phyloP scores from a whole-genome alignment of 2,113 vertebrate genomes.

The Lophura nycthemera region DNA sequence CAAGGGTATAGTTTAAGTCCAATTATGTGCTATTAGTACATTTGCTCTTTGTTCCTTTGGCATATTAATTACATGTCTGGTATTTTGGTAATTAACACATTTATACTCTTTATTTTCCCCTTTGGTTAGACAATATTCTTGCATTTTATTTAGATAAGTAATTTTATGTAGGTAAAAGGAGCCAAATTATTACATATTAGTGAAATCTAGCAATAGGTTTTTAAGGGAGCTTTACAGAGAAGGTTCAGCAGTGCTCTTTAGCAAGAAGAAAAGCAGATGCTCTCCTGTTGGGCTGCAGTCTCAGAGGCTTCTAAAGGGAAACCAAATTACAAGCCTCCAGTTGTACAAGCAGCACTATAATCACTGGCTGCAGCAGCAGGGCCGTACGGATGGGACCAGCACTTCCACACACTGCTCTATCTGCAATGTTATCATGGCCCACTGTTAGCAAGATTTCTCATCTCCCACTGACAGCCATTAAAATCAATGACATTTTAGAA shows the following conservation, averaged over 20 bases:
- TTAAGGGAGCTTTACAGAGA: neutral
- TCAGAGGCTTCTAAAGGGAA: neutral
- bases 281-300: neutral
- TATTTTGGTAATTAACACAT: constrained; percentile 78
- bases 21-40: constrained; percentile 74
- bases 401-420: neutral
- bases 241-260: neutral
- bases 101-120: constrained; percentile 63
- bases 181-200: constrained; percentile 29
- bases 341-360: neutral
- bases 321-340: neutral
- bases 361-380: neutral
- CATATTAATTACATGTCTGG: constrained; percentile 80
- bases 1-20: constrained; percentile 69
- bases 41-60: constrained; percentile 76
- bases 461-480: neutral
- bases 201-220: constrained; percentile 4
- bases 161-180: constrained; percentile 48
- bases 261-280: constrained; percentile 9
- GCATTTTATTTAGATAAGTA: constrained; percentile 22
- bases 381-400: neutral
- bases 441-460: neutral
- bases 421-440: neutral
- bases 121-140: constrained; percentile 28
- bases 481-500: neutral